Conservation (phyloP, 1,140 invertebrate species). For the Drosophila micromelanica region DNA sequence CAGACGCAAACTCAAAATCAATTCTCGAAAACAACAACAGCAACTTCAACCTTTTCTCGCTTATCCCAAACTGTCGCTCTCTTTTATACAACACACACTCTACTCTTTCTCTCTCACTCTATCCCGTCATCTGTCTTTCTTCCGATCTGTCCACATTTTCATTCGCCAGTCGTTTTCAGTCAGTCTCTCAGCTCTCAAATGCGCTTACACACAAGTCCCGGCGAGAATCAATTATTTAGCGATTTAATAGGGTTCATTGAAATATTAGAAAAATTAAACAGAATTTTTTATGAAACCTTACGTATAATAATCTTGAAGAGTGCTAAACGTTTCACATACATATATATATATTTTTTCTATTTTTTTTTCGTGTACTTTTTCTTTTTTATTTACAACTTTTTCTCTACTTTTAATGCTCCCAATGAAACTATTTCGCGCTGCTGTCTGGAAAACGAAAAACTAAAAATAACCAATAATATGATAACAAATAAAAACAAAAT, state of each 20-base stretch:
- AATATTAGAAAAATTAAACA: constrained; percentile 3
- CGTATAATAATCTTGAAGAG: constrained; percentile 39
- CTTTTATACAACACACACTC: constrained; percentile 17
- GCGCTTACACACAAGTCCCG: constrained; percentile 7
- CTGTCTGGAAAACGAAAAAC: constrained; percentile 66
- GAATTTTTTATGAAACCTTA: constrained; percentile 30
- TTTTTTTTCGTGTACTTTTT: constrained; percentile 71
- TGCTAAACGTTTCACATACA: constrained; percentile 60
- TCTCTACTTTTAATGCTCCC: constrained; percentile 79
- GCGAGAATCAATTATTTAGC: constrained; percentile 4
- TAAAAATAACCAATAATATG: constrained; percentile 25
- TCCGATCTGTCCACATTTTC: background rate
- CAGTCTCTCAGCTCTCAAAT: constrained; percentile 11
- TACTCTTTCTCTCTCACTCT: constrained; percentile 13
- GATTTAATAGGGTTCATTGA: constrained; percentile 7
- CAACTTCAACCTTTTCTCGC: background rate
- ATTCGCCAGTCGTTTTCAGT: constrained; percentile 2
- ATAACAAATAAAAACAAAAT: constrained; percentile 13
- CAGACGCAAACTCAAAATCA: background rate
- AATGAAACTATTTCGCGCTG: constrained; percentile 71
- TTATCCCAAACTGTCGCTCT: constrained; percentile 3
- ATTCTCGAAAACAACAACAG: background rate
- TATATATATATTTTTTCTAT: constrained; percentile 63
- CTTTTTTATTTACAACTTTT: constrained; percentile 78
- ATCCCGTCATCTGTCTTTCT: constrained; percentile 10